Conservation (phyloP, 2,113 vertebrate genomes). For the Plectropomus leopardus region DNA sequence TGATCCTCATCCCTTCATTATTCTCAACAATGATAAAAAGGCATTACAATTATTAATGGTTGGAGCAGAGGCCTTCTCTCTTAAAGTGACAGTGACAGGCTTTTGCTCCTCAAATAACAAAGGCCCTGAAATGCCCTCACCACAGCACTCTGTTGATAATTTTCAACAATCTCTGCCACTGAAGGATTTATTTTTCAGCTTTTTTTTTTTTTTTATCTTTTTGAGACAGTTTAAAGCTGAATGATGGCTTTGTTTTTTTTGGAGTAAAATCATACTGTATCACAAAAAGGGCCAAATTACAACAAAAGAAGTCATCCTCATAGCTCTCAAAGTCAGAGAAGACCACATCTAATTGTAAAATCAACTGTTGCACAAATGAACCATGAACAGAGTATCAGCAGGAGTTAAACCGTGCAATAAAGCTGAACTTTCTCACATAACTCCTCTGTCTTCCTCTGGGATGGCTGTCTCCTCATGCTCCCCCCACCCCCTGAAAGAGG, state of each 20-base stretch:
- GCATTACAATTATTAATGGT: slow-evolving; percentile 86
- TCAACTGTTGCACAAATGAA: not conserved
- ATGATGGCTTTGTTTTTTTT: slow-evolving; percentile 1
- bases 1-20: slow-evolving; percentile 87
- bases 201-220: not conserved
- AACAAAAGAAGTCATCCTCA: not conserved
- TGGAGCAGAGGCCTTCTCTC: slow-evolving; percentile 37
- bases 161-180: slow-evolving; percentile 36
- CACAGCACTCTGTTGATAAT: slow-evolving; percentile 15
- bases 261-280: not conserved
- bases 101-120: slow-evolving; percentile 41
- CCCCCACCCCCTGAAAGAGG: slow-evolving; percentile 50
- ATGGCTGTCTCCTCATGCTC: slow-evolving; percentile 27
- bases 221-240: slow-evolving; percentile 1
- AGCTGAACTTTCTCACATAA: slow-evolving; percentile 61
- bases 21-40: slow-evolving; percentile 90
- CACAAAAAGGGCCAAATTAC: not conserved
- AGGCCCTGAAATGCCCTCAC: slow-evolving; percentile 17
- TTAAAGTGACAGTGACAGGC: slow-evolving; percentile 61
- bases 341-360: not conserved
- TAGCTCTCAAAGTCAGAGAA: not conserved
- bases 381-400: slow-evolving; percentile 2
- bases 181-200: slow-evolving; percentile 42
- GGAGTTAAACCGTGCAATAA: slow-evolving; percentile 11
- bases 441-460: slow-evolving; percentile 43